These are phyloP conservation scores for Hemitrygon akajei DNA, from an alignment of 2,797 vertebrate genomes.

Conservation along the genomic window DNA sequence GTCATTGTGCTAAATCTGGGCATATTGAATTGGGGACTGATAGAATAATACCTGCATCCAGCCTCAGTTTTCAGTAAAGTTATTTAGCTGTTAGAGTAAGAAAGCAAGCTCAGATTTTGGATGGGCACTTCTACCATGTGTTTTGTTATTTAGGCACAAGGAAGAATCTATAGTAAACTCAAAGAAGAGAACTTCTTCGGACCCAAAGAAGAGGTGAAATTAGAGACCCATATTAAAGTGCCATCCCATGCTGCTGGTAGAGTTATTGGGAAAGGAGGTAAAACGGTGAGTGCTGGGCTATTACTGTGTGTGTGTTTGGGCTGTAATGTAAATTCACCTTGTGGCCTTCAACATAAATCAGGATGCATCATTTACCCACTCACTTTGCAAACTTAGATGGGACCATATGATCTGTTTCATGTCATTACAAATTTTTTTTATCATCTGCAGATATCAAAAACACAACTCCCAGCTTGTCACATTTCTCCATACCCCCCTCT, in stretches of 20 bases:
- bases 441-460: background rate
- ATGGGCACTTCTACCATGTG: background rate
- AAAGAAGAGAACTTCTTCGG: slow-evolving; percentile 99
- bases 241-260: slow-evolving; percentile 94
- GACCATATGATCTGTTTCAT: background rate
- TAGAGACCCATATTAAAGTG: slow-evolving; percentile 97
- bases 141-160: slow-evolving; percentile 73
- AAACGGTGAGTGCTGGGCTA: slow-evolving; percentile 79
- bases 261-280: slow-evolving; percentile 97
- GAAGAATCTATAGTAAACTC: slow-evolving; percentile 95
- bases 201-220: slow-evolving; percentile 96
- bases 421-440: background rate
- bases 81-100: background rate
- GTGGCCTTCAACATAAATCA: background rate
- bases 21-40: background rate
- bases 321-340: background rate
- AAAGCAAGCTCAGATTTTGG: background rate
- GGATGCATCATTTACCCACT: background rate
- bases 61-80: background rate
- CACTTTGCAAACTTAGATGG: background rate
- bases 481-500: background rate
- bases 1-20: background rate
- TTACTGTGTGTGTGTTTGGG: background rate
- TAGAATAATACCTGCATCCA: background rate
- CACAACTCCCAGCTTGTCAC: background rate